Evolutionary conservation across 2,888 invertebrate species (phyloP).

Genomic region (Cosmopolites sordidus): DNA sequence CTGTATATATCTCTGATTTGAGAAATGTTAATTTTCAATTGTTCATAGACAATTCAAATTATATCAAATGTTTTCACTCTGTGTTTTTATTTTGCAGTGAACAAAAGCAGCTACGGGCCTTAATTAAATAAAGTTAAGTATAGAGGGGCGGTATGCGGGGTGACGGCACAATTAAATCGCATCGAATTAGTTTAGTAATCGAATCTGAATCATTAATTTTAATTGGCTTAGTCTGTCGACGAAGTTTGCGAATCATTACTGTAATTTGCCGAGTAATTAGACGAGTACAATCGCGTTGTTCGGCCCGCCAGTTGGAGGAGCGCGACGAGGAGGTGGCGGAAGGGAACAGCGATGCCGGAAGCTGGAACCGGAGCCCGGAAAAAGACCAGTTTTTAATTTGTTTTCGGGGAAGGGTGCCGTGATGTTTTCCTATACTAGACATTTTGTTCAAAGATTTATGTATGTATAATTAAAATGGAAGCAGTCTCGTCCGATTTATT

Average conservation of each 20-base stretch:
- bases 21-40: too few relatives aligned
- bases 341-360: not conserved
- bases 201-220: conserved; percentile 41
- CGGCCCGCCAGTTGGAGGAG: not conserved
- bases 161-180: conserved; percentile 33
- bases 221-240: conserved; percentile 39
- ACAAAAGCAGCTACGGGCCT: not conserved
- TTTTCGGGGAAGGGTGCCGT: not conserved
- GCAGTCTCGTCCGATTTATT: too few relatives aligned
- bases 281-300: conserved; percentile 19
- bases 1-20: too few relatives aligned
- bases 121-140: not conserved
- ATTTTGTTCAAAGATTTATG: too few relatives aligned
- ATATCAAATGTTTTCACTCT: not conserved
- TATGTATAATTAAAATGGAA: too few relatives aligned
- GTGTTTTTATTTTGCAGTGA: conserved; percentile 1
- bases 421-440: too few relatives aligned
- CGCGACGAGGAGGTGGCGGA: not conserved
- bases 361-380: not conserved
- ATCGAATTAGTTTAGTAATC: conserved; percentile 38
- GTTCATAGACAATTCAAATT: too few relatives aligned
- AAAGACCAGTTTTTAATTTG: not conserved
- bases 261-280: conserved; percentile 39
- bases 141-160: not conserved
- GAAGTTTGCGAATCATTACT: conserved; percentile 38